phyloP scores from a whole-genome alignment of 1,140 invertebrate species.

The Gryon sp. region DNA sequence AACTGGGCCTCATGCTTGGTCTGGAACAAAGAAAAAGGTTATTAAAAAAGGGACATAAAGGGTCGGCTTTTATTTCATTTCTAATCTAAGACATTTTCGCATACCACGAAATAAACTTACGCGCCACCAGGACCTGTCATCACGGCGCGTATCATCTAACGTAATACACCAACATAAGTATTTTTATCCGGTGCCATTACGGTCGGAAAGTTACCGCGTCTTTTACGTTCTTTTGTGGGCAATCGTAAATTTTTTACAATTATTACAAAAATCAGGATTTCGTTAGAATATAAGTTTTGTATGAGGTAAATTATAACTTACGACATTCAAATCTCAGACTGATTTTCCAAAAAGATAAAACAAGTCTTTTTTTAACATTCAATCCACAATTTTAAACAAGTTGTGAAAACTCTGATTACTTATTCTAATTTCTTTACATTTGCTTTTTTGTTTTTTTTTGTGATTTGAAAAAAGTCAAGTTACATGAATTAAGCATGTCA shows the following conservation, averaged over 20 bases:
- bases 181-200: conserved; percentile 51
- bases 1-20: conserved; percentile 71
- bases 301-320: no score
- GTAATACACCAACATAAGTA: conserved; percentile 44
- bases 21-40: conserved; percentile 47
- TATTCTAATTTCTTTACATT: no score
- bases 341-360: no score
- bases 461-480: no score
- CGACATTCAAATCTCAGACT: no score
- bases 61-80: conserved; percentile 60
- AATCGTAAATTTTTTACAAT: conserved; percentile 52
- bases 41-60: conserved; percentile 56
- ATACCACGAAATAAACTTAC: conserved; percentile 61
- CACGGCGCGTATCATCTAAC: conserved; percentile 39
- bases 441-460: no score
- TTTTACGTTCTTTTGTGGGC: conserved; percentile 17
- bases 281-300: no score
- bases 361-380: no score
- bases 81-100: conserved; percentile 68
- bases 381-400: no score
- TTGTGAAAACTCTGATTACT: no score
- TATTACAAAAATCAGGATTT: conserved; percentile 36
- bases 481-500: no score
- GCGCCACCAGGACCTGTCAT: conserved; percentile 50
- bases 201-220: background rate